A percentile compares a stretch with the other conserved stretches of the same genome.
phyloP scores from a whole-genome alignment of 2,888 invertebrate species.

The Ochropacha duplaris region DNA sequence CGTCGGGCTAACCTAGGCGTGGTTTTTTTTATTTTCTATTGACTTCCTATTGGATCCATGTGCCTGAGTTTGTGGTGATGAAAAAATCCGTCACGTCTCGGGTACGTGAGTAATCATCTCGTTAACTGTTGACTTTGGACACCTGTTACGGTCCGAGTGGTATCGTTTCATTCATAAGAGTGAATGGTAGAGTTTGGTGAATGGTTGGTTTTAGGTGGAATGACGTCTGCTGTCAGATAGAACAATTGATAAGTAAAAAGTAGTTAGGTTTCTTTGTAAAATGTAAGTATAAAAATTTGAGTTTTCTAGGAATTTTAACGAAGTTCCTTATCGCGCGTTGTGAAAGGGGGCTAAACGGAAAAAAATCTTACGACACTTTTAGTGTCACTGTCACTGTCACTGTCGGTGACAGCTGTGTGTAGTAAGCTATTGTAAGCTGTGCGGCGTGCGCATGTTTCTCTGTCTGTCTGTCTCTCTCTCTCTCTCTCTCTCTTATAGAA shows the following conservation, averaged over 20 bases:
- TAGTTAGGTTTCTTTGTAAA: neutral
- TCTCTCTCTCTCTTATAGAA: too few relatives aligned
- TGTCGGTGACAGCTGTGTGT: too few relatives aligned
- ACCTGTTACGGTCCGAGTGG: conserved; percentile 26
- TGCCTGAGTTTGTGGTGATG: conserved; percentile 32
- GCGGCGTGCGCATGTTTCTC: too few relatives aligned
- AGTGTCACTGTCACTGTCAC: too few relatives aligned
- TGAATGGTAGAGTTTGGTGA: conserved; percentile 12
- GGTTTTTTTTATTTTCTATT: conserved; percentile 33
- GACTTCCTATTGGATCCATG: conserved; percentile 34
- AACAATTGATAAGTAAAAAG: neutral
- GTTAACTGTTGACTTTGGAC: conserved; percentile 68
- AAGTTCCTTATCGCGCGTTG: too few relatives aligned
- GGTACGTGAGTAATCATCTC: conserved; percentile 70
- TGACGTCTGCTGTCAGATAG: neutral
- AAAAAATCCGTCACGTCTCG: conserved; percentile 50
- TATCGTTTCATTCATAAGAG: conserved; percentile 23
- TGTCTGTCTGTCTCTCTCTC: too few relatives aligned
- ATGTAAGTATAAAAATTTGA: too few relatives aligned
- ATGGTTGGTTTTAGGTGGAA: neutral
- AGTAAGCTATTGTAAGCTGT: too few relatives aligned
- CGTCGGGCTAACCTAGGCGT: conserved; percentile 46
- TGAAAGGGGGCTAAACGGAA: too few relatives aligned
- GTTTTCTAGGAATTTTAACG: too few relatives aligned
- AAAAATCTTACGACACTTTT: too few relatives aligned